Evolutionary conservation across 2,113 vertebrate genomes (phyloP).

Genomic region (Pheucticus melanocephalus): DNA sequence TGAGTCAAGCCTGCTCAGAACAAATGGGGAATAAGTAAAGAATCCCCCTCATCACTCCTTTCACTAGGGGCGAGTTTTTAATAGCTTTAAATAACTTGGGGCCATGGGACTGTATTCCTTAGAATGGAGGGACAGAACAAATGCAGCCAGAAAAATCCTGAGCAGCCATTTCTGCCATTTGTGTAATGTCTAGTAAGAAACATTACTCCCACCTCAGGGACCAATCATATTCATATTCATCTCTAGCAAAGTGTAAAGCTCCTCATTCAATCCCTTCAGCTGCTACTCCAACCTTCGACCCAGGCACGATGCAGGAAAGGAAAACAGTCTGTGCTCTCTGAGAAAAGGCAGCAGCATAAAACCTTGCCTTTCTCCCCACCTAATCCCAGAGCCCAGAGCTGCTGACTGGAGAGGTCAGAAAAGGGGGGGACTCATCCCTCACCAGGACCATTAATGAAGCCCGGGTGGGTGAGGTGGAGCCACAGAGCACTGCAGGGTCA

Average conservation of each 20-base stretch:
- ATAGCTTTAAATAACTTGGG: not conserved
- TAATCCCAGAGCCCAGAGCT: not conserved
- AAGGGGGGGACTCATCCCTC: not conserved
- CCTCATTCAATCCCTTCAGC: not conserved
- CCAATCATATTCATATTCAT: not conserved
- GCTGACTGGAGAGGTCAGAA: not conserved
- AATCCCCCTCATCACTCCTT: not conserved
- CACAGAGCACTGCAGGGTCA: not conserved
- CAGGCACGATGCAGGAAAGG: not conserved
- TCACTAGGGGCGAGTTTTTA: not conserved
- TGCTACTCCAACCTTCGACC: rapidly evolving
- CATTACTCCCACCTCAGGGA: not conserved
- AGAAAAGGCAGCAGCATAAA: not conserved
- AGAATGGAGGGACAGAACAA: not conserved
- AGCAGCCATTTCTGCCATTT: not conserved
- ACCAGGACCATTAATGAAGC: not conserved
- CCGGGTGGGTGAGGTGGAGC: not conserved
- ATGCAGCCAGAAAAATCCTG: not conserved
- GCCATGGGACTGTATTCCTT: not conserved
- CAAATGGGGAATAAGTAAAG: constrained; percentile 14
- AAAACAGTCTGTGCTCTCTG: not conserved
- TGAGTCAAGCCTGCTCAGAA: constrained; percentile 1
- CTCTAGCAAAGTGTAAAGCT: not conserved
- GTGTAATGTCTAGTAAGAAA: not conserved
- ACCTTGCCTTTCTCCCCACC: not conserved